Evolutionary conservation across 2,113 vertebrate genomes (phyloP).

Genomic region (Hypanus sabinus): DNA sequence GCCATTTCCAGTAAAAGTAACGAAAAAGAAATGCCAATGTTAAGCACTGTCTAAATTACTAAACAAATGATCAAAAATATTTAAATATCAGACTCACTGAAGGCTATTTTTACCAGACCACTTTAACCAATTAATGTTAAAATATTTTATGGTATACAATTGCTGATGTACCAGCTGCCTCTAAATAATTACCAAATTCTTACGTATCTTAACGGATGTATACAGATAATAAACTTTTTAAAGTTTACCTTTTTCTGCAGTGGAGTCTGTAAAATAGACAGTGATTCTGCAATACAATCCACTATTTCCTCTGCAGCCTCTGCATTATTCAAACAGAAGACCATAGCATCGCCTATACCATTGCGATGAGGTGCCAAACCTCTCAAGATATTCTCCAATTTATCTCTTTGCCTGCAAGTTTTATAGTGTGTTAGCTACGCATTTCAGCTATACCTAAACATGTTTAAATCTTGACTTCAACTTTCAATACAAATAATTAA

Average conservation of each 20-base stretch:
- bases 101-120: neutral
- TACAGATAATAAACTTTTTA: neutral
- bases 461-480: neutral
- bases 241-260: conserved; percentile 53
- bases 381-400: conserved; percentile 55
- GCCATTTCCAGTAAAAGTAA: neutral
- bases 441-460: neutral
- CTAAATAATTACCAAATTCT: neutral
- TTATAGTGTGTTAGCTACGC: neutral
- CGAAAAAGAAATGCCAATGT: neutral
- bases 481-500: neutral
- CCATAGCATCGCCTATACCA: conserved; percentile 57
- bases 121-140: neutral
- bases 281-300: conserved; percentile 56
- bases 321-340: conserved; percentile 63
- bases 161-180: neutral
- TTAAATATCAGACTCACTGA: neutral
- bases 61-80: neutral
- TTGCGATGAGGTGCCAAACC: conserved; percentile 56
- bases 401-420: conserved; percentile 50
- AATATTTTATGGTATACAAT: neutral
- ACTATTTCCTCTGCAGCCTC: conserved; percentile 70
- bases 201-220: neutral
- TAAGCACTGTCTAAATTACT: neutral
- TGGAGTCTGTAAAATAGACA: conserved; percentile 58